A percentile compares a stretch with the other conserved stretches of the same genome.
Evolutionary conservation across 2,113 vertebrate species (phyloP).

Genomic region (Anser cygnoides): DNA sequence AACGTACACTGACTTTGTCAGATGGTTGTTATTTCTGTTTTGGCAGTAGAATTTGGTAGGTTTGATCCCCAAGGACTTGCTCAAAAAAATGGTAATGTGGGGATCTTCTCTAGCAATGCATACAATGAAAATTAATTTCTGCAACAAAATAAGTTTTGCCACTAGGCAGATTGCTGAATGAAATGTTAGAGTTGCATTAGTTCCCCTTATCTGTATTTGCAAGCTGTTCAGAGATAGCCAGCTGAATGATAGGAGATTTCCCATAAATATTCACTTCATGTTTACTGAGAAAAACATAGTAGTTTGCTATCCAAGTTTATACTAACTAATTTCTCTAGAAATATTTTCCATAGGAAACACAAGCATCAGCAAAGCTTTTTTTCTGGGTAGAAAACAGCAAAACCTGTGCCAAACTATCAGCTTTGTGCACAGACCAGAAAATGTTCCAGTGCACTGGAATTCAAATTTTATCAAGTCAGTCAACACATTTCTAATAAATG

Average conservation of each 20-base stretch:
- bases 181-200: conserved; percentile 31
- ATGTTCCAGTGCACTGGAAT: neutral
- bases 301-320: conserved; percentile 20
- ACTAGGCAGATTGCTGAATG: conserved; percentile 32
- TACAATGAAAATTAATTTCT: conserved; percentile 42
- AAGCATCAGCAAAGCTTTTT: neutral
- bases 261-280: conserved; percentile 12
- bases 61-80: neutral
- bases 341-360: conserved; percentile 28
- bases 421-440: conserved; percentile 36
- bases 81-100: conserved; percentile 19
- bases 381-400: neutral
- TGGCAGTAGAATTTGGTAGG: neutral
- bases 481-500: neutral
- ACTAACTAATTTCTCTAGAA: conserved; percentile 24
- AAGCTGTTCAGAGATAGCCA: conserved; percentile 56
- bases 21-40: neutral
- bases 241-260: neutral
- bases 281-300: neutral
- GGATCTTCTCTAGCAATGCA: neutral
- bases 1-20: neutral
- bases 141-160: conserved; percentile 30
- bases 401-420: neutral
- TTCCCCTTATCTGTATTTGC: conserved; percentile 54
- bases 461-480: conserved; percentile 32